Evolutionary conservation across 2,113 vertebrate species (phyloP), one percentile per base, ranked within the genome.

Genomic region (Cephalopholis sonnerati): DNA sequence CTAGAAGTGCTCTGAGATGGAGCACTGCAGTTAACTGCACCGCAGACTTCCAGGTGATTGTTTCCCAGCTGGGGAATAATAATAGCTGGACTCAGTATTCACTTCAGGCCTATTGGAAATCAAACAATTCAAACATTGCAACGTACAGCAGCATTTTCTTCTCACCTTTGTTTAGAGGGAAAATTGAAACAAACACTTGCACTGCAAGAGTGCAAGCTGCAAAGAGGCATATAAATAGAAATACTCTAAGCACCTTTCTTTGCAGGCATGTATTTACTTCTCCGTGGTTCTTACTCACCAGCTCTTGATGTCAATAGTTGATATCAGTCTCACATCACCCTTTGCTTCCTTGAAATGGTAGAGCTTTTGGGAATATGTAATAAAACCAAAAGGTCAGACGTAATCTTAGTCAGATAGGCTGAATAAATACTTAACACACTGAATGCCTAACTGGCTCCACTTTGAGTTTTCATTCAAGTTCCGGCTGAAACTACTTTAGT

Each of bases 351-450:
- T 67, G 57, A 73, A 79, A 57, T 11, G n/a, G 13, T 4, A 22
- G 64, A 70, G 54, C 77, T 74, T 75, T 48, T 73, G 41, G 51
- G 62, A 75, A 54, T 69, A 54, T 17, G 13, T 13, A 58, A 74
- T 81, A 62, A 81, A 87, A 83, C 64, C 44, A 84, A 77, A 74
- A 77, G 22, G 41, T 79, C 77, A 81, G 29, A 84, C 41, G 74
- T 80, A 76, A 82, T 86, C 82, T 64, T 15, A 32, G 55, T 68
- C 67, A 87, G 88, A 93, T 81, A 90, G 62, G 72, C 73, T 91
- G 67, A 87, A 69, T 61, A 92, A 92, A 92, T 27, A 89, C 44
- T 67, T 63, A 22, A 70, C 62, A 71, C 59, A 58, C 64, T 74
- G 29, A 66, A 51, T 64, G 72, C 77, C 65, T 79, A 22, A 54